Evolutionary conservation across 2,797 vertebrate species (phyloP).

Genomic region (Fundulus diaphanus): DNA sequence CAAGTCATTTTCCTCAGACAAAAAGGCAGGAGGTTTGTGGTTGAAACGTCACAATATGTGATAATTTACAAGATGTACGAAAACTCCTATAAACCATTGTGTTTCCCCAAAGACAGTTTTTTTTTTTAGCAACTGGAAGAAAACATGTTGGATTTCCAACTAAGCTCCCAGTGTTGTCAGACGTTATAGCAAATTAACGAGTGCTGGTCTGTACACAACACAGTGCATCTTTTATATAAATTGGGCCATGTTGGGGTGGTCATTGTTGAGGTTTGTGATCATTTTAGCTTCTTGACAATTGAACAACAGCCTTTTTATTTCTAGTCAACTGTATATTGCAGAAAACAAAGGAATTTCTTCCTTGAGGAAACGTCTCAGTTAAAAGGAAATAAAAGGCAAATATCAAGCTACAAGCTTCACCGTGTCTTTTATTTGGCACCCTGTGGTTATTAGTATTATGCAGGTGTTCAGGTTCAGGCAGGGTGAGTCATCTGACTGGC

Average conservation of each 20-base stretch:
- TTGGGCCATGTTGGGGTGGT: neutral
- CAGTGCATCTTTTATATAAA: neutral
- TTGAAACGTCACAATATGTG: neutral
- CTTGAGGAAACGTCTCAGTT: neutral
- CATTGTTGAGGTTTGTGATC: neutral
- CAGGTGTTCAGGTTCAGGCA: constrained; percentile 33
- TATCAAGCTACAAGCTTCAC: neutral
- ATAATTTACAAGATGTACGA: neutral
- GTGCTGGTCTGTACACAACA: neutral
- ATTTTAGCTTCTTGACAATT: neutral
- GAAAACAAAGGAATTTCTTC: neutral
- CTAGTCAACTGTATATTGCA: no score
- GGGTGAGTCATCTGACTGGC: constrained; percentile 61
- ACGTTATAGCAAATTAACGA: neutral
- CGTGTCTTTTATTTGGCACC: neutral
- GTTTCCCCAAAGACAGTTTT: neutral
- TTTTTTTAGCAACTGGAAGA: neutral
- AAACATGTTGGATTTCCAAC: neutral
- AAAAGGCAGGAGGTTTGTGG: neutral
- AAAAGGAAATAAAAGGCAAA: neutral
- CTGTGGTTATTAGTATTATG: constrained; percentile 12
- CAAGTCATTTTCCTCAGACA: neutral
- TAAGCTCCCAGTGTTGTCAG: neutral
- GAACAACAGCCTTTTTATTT: neutral
- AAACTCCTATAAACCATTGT: neutral